phyloP scores from a whole-genome alignment of 2,888 invertebrate genomes.

The Oscheius sp. region DNA sequence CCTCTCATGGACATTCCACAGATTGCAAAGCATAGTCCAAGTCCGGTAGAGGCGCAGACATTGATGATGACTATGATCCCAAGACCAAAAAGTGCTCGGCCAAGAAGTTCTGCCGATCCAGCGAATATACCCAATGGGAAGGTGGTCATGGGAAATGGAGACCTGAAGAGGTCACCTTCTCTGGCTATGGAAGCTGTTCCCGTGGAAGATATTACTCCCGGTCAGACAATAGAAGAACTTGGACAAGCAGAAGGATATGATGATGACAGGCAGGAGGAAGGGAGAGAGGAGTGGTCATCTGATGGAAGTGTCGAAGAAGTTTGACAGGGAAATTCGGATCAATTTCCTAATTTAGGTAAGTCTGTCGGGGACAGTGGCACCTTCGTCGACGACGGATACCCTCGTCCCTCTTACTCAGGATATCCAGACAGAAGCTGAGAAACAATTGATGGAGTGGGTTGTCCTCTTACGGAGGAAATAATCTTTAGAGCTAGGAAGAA shows the following conservation, averaged over 20 bases:
- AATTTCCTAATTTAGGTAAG: conserved; percentile 8
- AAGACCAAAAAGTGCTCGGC: conserved; percentile 27
- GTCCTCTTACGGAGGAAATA: not conserved
- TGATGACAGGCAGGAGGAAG: not conserved
- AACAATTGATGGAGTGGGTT: conserved; percentile 16
- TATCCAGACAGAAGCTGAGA: not conserved
- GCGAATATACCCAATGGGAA: not conserved
- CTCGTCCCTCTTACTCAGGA: too few relatives aligned
- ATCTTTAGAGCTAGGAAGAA: conserved; percentile 20
- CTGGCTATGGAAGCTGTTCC: too few relatives aligned
- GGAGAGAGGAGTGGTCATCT: conserved; percentile 15
- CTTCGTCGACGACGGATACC: not conserved
- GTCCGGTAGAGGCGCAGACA: not conserved
- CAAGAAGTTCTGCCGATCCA: not conserved
- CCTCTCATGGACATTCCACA: not conserved
- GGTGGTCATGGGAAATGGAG: not conserved
- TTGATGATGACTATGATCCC: not conserved
- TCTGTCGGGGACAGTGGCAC: not conserved
- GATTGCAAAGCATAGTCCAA: not conserved
- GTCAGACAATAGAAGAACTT: too few relatives aligned
- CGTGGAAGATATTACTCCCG: too few relatives aligned
- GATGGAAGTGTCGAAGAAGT: conserved; percentile 25
- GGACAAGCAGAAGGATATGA: not conserved
- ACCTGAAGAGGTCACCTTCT: too few relatives aligned
- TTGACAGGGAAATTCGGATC: not conserved